These are phyloP conservation scores for Agriopis leucophaearia DNA, from an alignment of 2,888 invertebrate genomes.

Conservation along the genomic window DNA sequence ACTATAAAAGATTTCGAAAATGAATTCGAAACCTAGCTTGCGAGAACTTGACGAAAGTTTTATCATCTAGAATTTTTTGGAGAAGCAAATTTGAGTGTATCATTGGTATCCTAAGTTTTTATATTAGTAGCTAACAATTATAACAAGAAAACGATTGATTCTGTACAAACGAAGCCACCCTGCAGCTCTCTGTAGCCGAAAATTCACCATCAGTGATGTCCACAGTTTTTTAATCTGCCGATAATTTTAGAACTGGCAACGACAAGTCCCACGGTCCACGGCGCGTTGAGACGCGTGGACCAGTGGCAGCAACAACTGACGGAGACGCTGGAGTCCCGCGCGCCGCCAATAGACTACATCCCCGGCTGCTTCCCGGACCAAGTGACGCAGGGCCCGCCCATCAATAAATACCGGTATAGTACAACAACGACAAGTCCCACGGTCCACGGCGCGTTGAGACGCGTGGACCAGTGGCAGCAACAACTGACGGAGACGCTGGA, in stretches of 20 bases:
- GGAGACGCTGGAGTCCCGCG: slow-evolving; percentile 91
- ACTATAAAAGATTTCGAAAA: too few species aligned
- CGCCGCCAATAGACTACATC: slow-evolving; percentile 95
- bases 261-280: slow-evolving; percentile 97
- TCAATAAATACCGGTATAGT: slow-evolving; percentile 93
- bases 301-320: slow-evolving; percentile 95
- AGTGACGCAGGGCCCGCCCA: slow-evolving; percentile 91
- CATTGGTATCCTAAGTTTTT: too few species aligned
- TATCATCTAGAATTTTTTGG: too few species aligned
- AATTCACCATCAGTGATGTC: neutral
- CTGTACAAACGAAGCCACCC: too few species aligned
- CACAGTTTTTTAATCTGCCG: neutral
- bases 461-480: slow-evolving; percentile 96
- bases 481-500: slow-evolving; percentile 92
- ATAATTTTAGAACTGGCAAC: slow-evolving; percentile 94
- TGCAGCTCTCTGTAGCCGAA: neutral
- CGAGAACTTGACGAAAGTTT: too few species aligned
- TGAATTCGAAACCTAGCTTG: too few species aligned
- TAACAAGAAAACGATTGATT: too few species aligned
- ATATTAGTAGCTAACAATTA: too few species aligned
- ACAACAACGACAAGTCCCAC: slow-evolving; percentile 93
- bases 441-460: slow-evolving; percentile 94
- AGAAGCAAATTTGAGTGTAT: too few species aligned
- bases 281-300: slow-evolving; percentile 93
- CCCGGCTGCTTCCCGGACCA: slow-evolving; percentile 96